Base-by-base conservation (phyloP, 37 sponge, comb jelly and placozoan genomes). In the Cliona cf. orientalis region DNA sequence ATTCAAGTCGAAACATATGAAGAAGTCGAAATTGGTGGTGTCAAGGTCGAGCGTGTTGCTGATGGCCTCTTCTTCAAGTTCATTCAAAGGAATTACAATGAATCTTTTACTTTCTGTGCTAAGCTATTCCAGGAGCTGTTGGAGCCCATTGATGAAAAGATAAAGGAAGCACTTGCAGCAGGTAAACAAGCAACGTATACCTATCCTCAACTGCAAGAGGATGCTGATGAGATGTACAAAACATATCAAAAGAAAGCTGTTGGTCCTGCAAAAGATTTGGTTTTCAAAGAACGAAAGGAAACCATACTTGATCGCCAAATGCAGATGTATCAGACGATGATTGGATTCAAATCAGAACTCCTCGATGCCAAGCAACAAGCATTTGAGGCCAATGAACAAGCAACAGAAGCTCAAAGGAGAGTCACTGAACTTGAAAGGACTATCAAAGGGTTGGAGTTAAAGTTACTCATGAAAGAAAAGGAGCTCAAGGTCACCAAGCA, bases 241-340 rank as follows among this genome's bases (percentile, higher is more conserved):
- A 25, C 62, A 0, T 84, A 84, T 35, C 23, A 29, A 22, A 22
- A 12, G 22, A 57, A 49, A 25, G 84, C 84, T 33, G 42, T 84
- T 26, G 84, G 84, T 31, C 84, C 84, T 28, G 84, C 84, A 66
- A 84, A 84, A 29, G 35, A 42, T 57, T 76, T 75, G 19, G 84
- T 84, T 22, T 74, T 36, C 46, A 35, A 61, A 6, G 58, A 75
- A 12, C n/a, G n/a, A n/a, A n/a, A n/a, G n/a, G n/a, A n/a, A n/a
- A n/a, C n/a, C n/a, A n/a, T n/a, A n/a, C n/a, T n/a, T n/a, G n/a
- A n/a, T n/a, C n/a, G n/a, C n/a, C n/a, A n/a, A n/a, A n/a, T n/a
- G n/a, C n/a, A n/a, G n/a, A n/a, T n/a, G n/a, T n/a, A n/a, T n/a
- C n/a, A n/a, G n/a, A n/a, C n/a, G n/a, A n/a, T n/a, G n/a, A n/a